These are phyloP conservation scores for Phymorhynchus buccinoides DNA, from an alignment of 1,140 invertebrate species.

Conservation along the genomic window DNA sequence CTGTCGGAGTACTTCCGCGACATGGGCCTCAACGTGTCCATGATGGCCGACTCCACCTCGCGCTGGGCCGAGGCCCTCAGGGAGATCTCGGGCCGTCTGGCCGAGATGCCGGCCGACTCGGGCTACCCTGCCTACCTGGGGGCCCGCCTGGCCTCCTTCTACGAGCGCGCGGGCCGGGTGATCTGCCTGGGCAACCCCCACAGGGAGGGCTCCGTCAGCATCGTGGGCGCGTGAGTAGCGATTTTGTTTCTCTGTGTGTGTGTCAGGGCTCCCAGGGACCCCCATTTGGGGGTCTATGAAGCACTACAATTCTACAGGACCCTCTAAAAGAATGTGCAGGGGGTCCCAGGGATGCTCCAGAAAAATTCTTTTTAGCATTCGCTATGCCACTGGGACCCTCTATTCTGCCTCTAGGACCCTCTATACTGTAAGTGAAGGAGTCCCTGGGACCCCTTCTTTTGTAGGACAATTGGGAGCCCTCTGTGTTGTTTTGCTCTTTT, in stretches of 20 bases:
- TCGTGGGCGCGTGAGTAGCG: constrained; percentile 89
- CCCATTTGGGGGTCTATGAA: no score
- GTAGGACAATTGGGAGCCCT: no score
- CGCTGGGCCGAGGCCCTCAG: constrained; percentile 99
- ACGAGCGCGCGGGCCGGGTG: constrained; percentile 98
- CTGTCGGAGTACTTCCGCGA: constrained; percentile 98
- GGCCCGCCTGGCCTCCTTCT: constrained; percentile 98
- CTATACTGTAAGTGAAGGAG: no score
- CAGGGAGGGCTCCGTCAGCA: constrained; percentile 97
- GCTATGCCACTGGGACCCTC: no score
- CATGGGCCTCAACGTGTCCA: constrained; percentile 99
- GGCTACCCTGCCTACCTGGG: constrained; percentile 99
- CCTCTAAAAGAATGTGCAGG: no score
- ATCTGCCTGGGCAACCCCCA: constrained; percentile 98
- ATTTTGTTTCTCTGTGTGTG: constrained; percentile 1
- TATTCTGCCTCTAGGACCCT: no score
- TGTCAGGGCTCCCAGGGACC: no score
- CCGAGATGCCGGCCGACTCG: constrained; percentile 99
- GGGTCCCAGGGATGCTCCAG: no score
- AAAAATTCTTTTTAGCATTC: no score
- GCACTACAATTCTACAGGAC: no score
- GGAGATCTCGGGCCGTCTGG: constrained; percentile 99
- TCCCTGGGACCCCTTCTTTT: no score
- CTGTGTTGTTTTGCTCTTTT: no score
- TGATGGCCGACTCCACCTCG: constrained; percentile 99